Evolutionary conservation across 2,797 vertebrate genomes (phyloP), one percentile per base, ranked within the genome.

Genomic region (Buphagus erythrorhynchus): DNA sequence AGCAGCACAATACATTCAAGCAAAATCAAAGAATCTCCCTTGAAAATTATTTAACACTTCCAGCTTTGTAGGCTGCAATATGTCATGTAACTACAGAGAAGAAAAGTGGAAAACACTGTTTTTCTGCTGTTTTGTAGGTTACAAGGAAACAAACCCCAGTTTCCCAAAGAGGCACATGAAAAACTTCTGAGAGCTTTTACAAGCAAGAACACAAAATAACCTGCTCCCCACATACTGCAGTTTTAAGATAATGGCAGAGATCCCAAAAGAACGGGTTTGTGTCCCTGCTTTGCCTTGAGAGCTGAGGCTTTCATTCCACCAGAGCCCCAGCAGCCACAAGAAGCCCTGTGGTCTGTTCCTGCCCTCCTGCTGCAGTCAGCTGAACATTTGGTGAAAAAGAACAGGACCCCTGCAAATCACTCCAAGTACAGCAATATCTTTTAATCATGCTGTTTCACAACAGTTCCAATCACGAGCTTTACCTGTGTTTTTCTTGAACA

Each of bases 181-280:
- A 66, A 63, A 24, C 25, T 68, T 85, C 12, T 40, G 52, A 82
- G 43, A 78, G n/a, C n/a, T 78, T 67, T 74, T 55, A 75, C 10
- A 71, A 24, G 24, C n/a, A 75, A 59, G 42, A 40, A 25, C 26
- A 88, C 20, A 73, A 72, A 88, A 36, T 9, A 67, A 28, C 18
- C 59, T 35, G 33, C 15, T 59, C 51, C 49, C 67, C 46, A 43
- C 10, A 31, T 5, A 12, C 2, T 35, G 21, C 5, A 40, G 42
- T 25, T 65, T 3, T 5, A 61, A 48, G 25, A 21, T 31, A 93
- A 68, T 6, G 11, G 18, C 72, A 68, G 3, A 79, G 17, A 68
- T 55, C 17, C 19, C 42, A n/a, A 13, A 31, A 66, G 43, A 40
- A 31, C 0, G 0, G 1, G 52, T 26, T 38, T 0, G 0, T 15